Percentiles rank a stretch among this genome's conserved stretches.
These are phyloP conservation scores for human DNA, from an alignment of 2,113 vertebrate genomes.

Conservation along the genomic window GRCh38 chr5:151926001-151926500, in stretches of 20 bases:
- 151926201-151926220: slow-evolving; percentile 20
- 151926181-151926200: neutral
- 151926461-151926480: neutral
- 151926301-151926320: slow-evolving; percentile 73
- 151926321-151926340: slow-evolving; percentile 70
- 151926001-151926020: neutral
- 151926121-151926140: neutral
- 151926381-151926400: neutral
- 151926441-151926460: neutral
- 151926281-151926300: slow-evolving; percentile 67
- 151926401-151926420: neutral
- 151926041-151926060: neutral
- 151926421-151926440: neutral
- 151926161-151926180: neutral
- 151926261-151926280: slow-evolving; percentile 76
- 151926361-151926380: neutral
- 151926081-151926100: neutral
- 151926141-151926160: neutral
- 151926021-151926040: neutral
- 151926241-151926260: slow-evolving; percentile 51
- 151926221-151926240: slow-evolving; percentile 45
- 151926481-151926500: neutral
- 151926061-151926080: neutral
- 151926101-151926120: neutral
- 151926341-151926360: slow-evolving; percentile 40